Conservation (phyloP, 2,113 vertebrate species). For the Peromyscus leucopus region DNA sequence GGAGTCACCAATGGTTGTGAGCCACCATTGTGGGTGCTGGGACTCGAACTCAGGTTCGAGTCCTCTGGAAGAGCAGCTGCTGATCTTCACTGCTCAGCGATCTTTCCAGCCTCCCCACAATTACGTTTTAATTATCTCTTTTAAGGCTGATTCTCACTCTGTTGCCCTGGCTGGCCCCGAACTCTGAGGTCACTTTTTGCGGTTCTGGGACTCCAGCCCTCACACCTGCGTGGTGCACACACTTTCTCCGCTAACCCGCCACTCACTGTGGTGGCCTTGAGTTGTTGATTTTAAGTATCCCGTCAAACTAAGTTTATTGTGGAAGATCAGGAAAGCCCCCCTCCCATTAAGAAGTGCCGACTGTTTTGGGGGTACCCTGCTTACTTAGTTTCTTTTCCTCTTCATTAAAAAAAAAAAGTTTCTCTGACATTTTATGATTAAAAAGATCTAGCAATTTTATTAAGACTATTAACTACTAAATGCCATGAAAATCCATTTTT, state of each 20-base stretch:
- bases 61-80: background rate
- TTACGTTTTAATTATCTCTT: background rate
- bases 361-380: background rate
- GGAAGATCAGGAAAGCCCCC: background rate
- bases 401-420: background rate
- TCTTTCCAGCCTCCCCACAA: background rate
- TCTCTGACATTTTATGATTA: background rate
- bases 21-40: background rate
- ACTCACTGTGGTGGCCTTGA: background rate
- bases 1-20: too few species aligned
- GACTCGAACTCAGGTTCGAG: too few species aligned
- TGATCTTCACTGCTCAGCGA: background rate
- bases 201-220: background rate
- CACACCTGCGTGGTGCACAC: background rate
- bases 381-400: background rate
- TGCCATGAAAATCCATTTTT: background rate
- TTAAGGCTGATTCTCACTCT: background rate
- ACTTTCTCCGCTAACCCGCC: background rate
- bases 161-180: background rate
- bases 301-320: too few species aligned
- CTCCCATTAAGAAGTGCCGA: background rate
- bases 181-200: background rate
- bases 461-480: background rate
- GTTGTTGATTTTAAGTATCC: background rate
- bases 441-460: slow-evolving; percentile 6